phyloP scores from a whole-genome alignment of 2,888 invertebrate species.

The Drosophila pseudotalamancana region DNA sequence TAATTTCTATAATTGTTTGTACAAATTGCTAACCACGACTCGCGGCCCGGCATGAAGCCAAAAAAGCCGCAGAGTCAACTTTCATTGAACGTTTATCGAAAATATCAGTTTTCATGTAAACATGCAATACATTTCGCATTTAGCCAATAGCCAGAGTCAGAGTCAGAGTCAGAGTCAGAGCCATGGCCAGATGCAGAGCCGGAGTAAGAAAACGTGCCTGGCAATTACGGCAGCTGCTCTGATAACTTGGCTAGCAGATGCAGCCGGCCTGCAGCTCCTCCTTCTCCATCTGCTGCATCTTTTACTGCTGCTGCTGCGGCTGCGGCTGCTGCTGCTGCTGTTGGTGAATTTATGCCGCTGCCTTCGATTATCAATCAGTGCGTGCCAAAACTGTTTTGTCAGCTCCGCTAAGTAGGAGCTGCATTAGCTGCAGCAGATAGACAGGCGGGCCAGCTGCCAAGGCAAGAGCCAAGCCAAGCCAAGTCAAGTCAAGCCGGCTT shows the following conservation, averaged over 20 bases:
- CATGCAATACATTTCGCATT: conserved; percentile 79
- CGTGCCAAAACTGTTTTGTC: conserved; percentile 79
- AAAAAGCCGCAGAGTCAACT: conserved; percentile 49
- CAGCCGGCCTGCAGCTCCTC: conserved; percentile 6
- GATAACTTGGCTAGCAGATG: conserved; percentile 28
- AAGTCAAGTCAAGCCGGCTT: conserved; percentile 42
- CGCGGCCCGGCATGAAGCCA: conserved; percentile 28
- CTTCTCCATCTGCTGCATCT: too few relatives aligned
- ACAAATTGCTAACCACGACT: conserved; percentile 77
- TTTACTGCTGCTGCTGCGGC: conserved; percentile 27
- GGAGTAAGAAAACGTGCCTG: conserved; percentile 54
- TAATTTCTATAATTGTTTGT: conserved; percentile 80
- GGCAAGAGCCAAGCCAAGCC: conserved; percentile 6
- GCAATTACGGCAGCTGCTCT: conserved; percentile 70
- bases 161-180: too few relatives aligned
- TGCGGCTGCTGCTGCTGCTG: not conserved
- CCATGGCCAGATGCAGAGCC: too few relatives aligned
- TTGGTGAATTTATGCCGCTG: conserved; percentile 32
- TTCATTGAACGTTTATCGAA: conserved; percentile 79
- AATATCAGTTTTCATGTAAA: conserved; percentile 80
- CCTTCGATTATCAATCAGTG: conserved; percentile 77
- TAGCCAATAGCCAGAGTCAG: conserved; percentile 37
- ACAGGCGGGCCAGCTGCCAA: conserved; percentile 10
- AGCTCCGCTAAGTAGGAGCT: conserved; percentile 72
- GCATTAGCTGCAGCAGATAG: conserved; percentile 59